phyloP scores from a whole-genome alignment of 2,797 vertebrate genomes.

The Alectoris magna region DNA sequence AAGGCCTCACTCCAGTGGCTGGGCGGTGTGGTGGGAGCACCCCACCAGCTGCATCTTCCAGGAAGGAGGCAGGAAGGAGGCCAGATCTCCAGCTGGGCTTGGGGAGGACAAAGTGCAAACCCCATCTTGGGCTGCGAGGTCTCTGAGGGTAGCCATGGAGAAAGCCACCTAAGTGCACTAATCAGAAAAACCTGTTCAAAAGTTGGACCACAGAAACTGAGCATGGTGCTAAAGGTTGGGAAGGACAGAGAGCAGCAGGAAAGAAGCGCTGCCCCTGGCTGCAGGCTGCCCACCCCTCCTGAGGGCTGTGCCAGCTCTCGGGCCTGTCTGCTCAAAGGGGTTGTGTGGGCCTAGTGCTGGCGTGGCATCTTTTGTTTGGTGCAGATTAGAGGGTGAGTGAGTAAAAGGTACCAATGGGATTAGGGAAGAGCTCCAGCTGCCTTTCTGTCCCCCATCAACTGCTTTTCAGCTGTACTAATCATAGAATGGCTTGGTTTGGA shows the following conservation, averaged over 20 bases:
- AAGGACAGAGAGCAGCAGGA: background rate
- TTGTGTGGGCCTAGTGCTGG: background rate
- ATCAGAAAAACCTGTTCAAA: background rate
- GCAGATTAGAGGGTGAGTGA: background rate
- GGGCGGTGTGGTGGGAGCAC: background rate
- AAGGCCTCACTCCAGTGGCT: background rate
- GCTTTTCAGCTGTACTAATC: background rate
- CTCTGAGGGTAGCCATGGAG: background rate
- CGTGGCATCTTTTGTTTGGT: no score
- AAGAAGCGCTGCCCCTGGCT: background rate
- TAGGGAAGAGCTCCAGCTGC: background rate
- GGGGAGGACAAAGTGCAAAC: background rate
- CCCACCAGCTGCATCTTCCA: background rate
- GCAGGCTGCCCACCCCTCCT: background rate
- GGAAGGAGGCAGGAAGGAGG: background rate
- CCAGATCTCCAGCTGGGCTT: background rate
- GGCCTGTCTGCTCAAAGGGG: background rate
- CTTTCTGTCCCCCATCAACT: background rate
- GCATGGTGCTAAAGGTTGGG: background rate
- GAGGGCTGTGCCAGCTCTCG: rapidly evolving
- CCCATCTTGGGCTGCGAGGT: background rate
- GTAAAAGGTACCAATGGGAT: background rate
- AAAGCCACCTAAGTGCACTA: background rate
- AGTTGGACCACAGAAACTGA: background rate
- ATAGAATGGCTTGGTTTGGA: no score